Percentiles rank a stretch among this genome's conserved stretches.
Evolutionary conservation across 2,113 vertebrate genomes (phyloP).

Genomic region (Anas platyrhynchos): DNA sequence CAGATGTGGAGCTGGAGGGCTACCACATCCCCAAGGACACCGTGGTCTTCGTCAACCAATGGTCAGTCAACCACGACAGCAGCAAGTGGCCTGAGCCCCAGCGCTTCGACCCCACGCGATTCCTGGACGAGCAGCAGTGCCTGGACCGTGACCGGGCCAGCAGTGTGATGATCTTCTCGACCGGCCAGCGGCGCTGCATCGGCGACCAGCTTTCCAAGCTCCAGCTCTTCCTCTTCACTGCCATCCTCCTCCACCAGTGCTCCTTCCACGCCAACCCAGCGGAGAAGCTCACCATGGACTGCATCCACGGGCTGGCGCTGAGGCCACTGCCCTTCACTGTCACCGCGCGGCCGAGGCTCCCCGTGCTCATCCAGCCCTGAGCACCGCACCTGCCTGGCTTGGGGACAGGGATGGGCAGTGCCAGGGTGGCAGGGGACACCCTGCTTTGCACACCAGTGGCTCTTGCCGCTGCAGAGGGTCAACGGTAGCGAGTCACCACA

Average conservation of each 20-base stretch:
- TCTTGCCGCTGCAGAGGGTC: fast-evolving
- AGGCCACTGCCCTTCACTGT: constrained; percentile 76
- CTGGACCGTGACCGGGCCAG: constrained; percentile 76
- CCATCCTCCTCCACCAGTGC: constrained; percentile 86
- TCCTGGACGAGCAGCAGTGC: constrained; percentile 73
- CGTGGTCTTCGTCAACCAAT: constrained; percentile 89
- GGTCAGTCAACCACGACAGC: constrained; percentile 88
- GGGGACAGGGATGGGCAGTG: not conserved
- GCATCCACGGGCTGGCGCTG: constrained; percentile 80
- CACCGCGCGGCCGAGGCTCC: constrained; percentile 73
- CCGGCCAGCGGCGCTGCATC: constrained; percentile 85
- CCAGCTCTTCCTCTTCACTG: constrained; percentile 83
- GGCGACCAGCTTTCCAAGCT: constrained; percentile 84
- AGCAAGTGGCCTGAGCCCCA: constrained; percentile 84
- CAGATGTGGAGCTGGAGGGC: constrained; percentile 82
- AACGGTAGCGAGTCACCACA: fast-evolving
- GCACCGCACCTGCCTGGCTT: fast-evolving
- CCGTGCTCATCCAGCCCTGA: not conserved
- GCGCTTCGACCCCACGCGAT: constrained; percentile 81
- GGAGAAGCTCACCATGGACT: constrained; percentile 72
- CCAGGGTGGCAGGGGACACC: fast-evolving
- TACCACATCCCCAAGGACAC: constrained; percentile 87
- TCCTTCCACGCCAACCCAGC: constrained; percentile 78
- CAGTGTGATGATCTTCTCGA: constrained; percentile 86
- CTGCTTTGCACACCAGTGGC: not conserved